Base-by-base conservation (phyloP, 1,140 invertebrate species). In the Hirudo medicinalis region DNA sequence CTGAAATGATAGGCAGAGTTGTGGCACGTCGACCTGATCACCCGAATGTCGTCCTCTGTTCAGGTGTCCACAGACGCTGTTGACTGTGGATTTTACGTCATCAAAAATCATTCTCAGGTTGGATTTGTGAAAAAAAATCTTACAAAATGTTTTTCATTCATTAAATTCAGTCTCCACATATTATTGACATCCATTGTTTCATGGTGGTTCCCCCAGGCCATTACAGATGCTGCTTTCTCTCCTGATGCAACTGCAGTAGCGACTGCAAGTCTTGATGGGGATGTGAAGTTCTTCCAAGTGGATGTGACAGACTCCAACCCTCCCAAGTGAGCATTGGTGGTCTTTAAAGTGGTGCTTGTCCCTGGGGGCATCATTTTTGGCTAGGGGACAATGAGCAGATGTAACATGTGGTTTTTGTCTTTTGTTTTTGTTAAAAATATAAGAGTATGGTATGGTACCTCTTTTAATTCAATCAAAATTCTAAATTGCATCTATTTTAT, bases 181-280 rank as follows among this genome's bases (percentile, higher is more conserved):
- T 6, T 6, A 36, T 36, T 6, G 32, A 36, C 6, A 6, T 6
- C 6, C 43, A 15, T 49, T 13, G 13, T 49, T 49, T 49, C 15
- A 1, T 13, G 0, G 11, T 17, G 19, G 25, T 40, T 71, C 20
- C 74, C 82, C 27, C 83, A 86, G 74, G 84, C 87, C n/a, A 89
- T 94, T 54, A 85, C 90, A 6, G 90, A 92, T 82, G 91, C 91
- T 27, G 87, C 90, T 20, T 91, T 96, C 80, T 92, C 92, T 68
- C 91, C 92, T 0, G 92, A 96, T 85, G 92, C 92, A 20, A 92
- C 90, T 36, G 92, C 91, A 0, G 84, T 96, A 54, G 92, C 92
- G 6, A 91, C 91, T 36, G 91, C 91, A 8, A 89, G 89, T 79
- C 81, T 86, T 0, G 91, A 94, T 83, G 93, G 92, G 71, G 86